phyloP scores from a whole-genome alignment of 1,140 invertebrate genomes.

The Nymphalis io region DNA sequence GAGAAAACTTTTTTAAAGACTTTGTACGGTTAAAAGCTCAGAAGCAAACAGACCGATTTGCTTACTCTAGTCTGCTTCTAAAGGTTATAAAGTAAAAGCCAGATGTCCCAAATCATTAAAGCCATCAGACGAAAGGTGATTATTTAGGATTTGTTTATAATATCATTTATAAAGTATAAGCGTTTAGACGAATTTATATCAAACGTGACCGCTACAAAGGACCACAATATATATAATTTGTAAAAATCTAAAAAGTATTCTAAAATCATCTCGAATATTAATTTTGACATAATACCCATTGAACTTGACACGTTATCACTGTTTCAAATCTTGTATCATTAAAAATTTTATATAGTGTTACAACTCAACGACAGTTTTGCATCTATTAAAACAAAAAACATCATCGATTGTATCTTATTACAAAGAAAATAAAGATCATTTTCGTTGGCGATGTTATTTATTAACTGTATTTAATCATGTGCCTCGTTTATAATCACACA shows the following conservation, averaged over 20 bases:
- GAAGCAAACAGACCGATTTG: too few species aligned
- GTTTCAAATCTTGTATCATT: conserved; percentile 21
- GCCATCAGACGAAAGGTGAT: too few species aligned
- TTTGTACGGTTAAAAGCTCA: too few species aligned
- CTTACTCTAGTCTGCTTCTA: too few species aligned
- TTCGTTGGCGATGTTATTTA: neutral
- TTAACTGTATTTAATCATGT: neutral
- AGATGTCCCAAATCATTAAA: too few species aligned
- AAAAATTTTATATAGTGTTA: conserved; percentile 31
- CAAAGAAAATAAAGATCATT: conserved; percentile 1
- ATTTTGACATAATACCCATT: conserved; percentile 27
- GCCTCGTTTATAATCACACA: conserved; percentile 22
- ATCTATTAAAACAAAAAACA: neutral
- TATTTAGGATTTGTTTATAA: too few species aligned
- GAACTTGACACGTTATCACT: conserved; percentile 24
- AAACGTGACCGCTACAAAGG: neutral
- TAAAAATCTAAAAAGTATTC: conserved; percentile 2
- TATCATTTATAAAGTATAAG: too few species aligned
- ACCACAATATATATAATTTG: neutral
- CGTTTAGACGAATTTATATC: neutral
- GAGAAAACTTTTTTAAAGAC: too few species aligned
- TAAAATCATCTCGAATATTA: conserved; percentile 4
- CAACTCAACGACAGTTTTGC: conserved; percentile 6
- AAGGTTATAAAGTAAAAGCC: too few species aligned
- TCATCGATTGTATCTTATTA: conserved; percentile 1